Base-by-base conservation (phyloP, 1,140 invertebrate genomes). In the Ephestia elutella region DNA sequence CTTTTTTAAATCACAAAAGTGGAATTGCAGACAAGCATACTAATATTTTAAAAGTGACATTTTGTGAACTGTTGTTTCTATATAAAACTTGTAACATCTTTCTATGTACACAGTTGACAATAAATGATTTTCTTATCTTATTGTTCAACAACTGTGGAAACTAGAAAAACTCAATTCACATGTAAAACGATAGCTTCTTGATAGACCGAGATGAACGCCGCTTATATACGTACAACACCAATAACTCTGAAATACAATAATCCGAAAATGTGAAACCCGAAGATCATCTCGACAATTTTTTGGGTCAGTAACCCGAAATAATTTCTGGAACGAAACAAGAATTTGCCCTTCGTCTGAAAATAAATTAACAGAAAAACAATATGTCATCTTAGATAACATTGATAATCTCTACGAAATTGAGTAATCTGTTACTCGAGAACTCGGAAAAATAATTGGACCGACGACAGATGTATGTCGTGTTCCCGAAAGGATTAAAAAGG, bases 321-420 rank as follows among this genome's bases (percentile, higher is more conserved):
- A 15, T 44, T 44, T 44, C 38, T 44, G 15, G 38, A 44, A 10
- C 38, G 15, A n/a, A 44, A n/a, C 38, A 44, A 44, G 38, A 44
- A 44, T 44, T 44, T 15, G 38, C 38, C 38, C 38, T 44, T 44
- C 38, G 38, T n/a, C 13, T 15, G 38, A 44, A 44, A 44, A 15
- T 44, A 44, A 44, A 38, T 38, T n/a, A n/a, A 10, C n/a, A 44
- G 13, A 17, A 44, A 44, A 44, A 44, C 38, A 44, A 44, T 44
- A 15, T 44, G 38, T 58, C 56, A 54, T 66, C 65, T 73, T 70
- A 71, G 66, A 64, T 72, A 75, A 75, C 64, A 59, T 58, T 60
- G 60, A 66, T 75, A 76, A 76, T 77, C 62, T 54, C 61, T 21
- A 53, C 54, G 62, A 70, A 77, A 77, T 77, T 77, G 65, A 73